Percentiles rank a stretch among this genome's conserved stretches.
These are phyloP conservation scores for Drosophila sturtevanti DNA, from an alignment of 1,140 invertebrate genomes.

Conservation along the genomic window DNA sequence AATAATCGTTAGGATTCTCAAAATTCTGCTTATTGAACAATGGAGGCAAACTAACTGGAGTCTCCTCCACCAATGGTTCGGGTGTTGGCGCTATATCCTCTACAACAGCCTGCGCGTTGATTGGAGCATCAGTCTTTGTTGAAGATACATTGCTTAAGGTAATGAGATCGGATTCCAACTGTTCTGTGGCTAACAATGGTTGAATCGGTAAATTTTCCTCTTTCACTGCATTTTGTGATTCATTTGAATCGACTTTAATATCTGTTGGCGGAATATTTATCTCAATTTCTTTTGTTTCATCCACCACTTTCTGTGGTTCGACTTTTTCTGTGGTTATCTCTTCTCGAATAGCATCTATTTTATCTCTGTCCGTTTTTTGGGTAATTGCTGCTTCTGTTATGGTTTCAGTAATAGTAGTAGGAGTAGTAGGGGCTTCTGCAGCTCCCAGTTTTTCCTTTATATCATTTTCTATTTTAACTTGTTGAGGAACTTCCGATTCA, in stretches of 20 bases:
- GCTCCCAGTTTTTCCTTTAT: background rate
- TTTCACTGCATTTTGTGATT: background rate
- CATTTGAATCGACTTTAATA: background rate
- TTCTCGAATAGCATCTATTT: background rate
- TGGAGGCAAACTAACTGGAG: conserved; percentile 41
- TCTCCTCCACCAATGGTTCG: background rate
- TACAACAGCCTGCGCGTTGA: background rate
- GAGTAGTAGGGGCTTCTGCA: background rate
- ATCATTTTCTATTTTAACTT: background rate
- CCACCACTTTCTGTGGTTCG: background rate
- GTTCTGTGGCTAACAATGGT: background rate
- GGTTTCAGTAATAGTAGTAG: background rate
- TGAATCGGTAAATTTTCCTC: background rate
- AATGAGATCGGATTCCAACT: background rate
- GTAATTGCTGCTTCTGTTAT: background rate
- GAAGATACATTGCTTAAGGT: background rate
- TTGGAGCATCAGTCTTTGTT: background rate
- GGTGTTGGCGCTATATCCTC: background rate
- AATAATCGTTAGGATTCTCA: conserved; percentile 56
- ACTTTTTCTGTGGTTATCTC: background rate
- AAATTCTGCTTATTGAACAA: conserved; percentile 55
- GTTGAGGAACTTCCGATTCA: background rate
- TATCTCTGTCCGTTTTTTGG: background rate
- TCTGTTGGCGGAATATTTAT: background rate
- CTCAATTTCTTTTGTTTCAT: background rate